Evolutionary conservation across 2,113 vertebrate species (phyloP).

Genomic region (Menidia beryllina): DNA sequence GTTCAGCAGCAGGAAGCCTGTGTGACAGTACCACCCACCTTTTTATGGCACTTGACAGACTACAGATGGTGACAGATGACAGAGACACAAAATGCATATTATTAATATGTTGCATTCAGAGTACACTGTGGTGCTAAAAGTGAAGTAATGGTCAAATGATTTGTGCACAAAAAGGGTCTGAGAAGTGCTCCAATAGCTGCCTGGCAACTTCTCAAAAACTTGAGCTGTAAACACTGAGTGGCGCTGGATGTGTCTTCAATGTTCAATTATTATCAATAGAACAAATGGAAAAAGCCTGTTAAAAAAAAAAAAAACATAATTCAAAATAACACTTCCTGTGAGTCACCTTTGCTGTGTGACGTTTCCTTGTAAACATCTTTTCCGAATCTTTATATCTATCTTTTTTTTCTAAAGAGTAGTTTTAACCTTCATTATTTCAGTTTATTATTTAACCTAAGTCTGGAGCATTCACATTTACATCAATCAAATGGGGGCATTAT

Average conservation of each 20-base stretch:
- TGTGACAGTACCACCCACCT: slow-evolving; percentile 72
- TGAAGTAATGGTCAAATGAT: slow-evolving; percentile 26
- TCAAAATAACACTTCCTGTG: background rate
- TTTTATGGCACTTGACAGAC: slow-evolving; percentile 67
- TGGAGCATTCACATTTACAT: slow-evolving; percentile 37
- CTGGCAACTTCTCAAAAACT: background rate
- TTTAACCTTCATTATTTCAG: slow-evolving; percentile 20
- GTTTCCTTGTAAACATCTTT: slow-evolving; percentile 45
- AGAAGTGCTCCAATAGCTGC: slow-evolving; percentile 21
- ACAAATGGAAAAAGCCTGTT: slow-evolving; percentile 13
- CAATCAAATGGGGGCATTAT: slow-evolving; percentile 8
- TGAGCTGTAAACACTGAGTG: background rate
- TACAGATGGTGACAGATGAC: slow-evolving; percentile 76
- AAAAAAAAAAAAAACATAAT: slow-evolving; percentile 9
- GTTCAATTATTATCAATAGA: slow-evolving; percentile 14
- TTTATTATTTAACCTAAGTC: slow-evolving; percentile 41
- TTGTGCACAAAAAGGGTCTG: background rate
- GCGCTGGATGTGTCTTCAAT: background rate
- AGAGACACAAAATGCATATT: slow-evolving; percentile 73
- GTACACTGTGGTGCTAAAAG: slow-evolving; percentile 16
- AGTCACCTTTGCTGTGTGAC: slow-evolving; percentile 40
- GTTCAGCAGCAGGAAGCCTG: slow-evolving; percentile 53
- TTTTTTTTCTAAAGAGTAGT: slow-evolving; percentile 40
- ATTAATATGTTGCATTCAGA: slow-evolving; percentile 72
- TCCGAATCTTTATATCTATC: slow-evolving; percentile 24